Conservation (phyloP, 2,113 vertebrate genomes). For the Oryzias curvinotus region DNA sequence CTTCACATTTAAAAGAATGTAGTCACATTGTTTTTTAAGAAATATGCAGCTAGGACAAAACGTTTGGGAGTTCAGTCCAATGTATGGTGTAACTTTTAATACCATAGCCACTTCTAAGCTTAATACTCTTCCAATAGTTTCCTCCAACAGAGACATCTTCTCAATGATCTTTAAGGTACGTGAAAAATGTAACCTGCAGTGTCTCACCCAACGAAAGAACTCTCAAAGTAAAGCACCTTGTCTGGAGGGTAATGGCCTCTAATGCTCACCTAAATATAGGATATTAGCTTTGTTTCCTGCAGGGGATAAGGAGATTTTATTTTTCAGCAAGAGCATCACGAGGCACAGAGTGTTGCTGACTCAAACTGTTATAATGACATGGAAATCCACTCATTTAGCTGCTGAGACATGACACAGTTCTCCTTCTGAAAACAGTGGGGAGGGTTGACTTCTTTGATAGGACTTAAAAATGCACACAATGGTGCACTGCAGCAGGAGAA, state of each 20-base stretch:
- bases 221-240: constrained; percentile 20
- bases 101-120: too few species aligned
- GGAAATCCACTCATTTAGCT: constrained; percentile 66
- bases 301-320: constrained; percentile 55
- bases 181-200: neutral
- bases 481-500: neutral
- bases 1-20: too few species aligned
- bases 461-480: neutral
- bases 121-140: too few species aligned
- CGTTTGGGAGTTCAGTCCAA: too few species aligned
- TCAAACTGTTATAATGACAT: constrained; percentile 61
- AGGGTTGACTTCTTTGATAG: constrained; percentile 13
- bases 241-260: constrained; percentile 53
- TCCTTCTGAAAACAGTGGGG: constrained; percentile 22
- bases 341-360: constrained; percentile 47
- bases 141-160: neutral
- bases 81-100: too few species aligned
- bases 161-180: neutral
- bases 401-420: constrained; percentile 39
- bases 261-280: constrained; percentile 62
- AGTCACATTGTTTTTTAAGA: too few species aligned
- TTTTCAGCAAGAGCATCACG: constrained; percentile 45
- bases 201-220: constrained; percentile 1
- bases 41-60: too few species aligned
- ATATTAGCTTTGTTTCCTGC: constrained; percentile 50